A percentile compares a stretch with the other conserved stretches of the same genome.
Evolutionary conservation across 2,888 invertebrate species (phyloP).

Genomic region (Drosophila borborema): DNA sequence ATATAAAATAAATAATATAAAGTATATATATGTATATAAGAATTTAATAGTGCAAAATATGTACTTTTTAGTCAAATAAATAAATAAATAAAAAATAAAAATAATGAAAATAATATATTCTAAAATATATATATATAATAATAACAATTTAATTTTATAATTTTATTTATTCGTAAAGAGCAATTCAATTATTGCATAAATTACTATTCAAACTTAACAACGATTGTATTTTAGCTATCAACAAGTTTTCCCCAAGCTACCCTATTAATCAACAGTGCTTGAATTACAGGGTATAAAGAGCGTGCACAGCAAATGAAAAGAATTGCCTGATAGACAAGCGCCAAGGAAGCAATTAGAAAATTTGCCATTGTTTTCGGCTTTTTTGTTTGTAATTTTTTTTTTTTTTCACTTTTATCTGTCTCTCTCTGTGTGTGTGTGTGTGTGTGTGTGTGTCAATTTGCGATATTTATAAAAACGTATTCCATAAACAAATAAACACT

Average conservation of each 20-base stretch:
- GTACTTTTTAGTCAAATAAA: too few species aligned
- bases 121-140: too few species aligned
- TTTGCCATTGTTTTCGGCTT: conserved; percentile 44
- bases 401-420: conserved; percentile 20
- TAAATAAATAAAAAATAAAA: too few species aligned
- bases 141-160: too few species aligned
- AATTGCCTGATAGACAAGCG: conserved; percentile 36
- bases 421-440: neutral
- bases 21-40: too few species aligned
- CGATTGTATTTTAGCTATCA: too few species aligned
- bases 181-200: too few species aligned
- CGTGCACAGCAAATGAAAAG: conserved; percentile 12
- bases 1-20: too few species aligned
- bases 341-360: conserved; percentile 54
- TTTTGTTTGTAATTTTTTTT: conserved; percentile 19
- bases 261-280: neutral
- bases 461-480: conserved; percentile 47
- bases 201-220: too few species aligned
- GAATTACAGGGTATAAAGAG: conserved; percentile 26
- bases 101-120: too few species aligned
- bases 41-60: too few species aligned
- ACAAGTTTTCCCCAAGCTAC: neutral
- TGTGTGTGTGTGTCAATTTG: conserved; percentile 45
- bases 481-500: conserved; percentile 47
- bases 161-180: neutral